A percentile compares a stretch with the other conserved stretches of the same genome.
Conservation (phyloP, 1,140 invertebrate species). For the Sitophilus oryzae region DNA sequence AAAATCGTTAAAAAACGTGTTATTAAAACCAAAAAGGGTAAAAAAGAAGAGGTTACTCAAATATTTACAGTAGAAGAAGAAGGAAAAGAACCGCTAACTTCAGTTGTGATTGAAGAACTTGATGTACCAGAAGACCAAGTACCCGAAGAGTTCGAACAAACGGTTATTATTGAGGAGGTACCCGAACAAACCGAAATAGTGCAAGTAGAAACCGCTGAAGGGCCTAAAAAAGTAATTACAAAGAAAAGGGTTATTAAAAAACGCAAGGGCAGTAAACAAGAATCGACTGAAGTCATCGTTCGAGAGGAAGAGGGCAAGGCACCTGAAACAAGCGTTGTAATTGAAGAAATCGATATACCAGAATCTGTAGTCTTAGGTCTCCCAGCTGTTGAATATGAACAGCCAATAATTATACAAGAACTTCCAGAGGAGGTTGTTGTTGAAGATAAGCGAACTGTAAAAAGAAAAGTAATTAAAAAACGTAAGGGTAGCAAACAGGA, state of each 20-base stretch:
- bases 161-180: slow-evolving; percentile 34
- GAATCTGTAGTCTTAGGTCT: slow-evolving; percentile 23
- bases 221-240: slow-evolving; percentile 37
- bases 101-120: slow-evolving; percentile 37
- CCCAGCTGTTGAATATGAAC: not conserved
- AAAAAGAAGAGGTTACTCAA: slow-evolving; percentile 36
- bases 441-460: slow-evolving; percentile 20
- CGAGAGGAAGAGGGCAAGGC: slow-evolving; percentile 41
- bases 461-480: slow-evolving; percentile 28
- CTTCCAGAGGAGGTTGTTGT: slow-evolving; percentile 34
- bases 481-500: slow-evolving; percentile 38
- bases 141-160: slow-evolving; percentile 8
- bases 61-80: slow-evolving; percentile 37
- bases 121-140: slow-evolving; percentile 18
- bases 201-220: slow-evolving; percentile 32
- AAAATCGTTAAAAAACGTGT: slow-evolving; percentile 40
- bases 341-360: slow-evolving; percentile 40
- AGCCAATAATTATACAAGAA: slow-evolving; percentile 34
- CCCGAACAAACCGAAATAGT: slow-evolving; percentile 32
- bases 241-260: slow-evolving; percentile 44
- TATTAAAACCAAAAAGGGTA: slow-evolving; percentile 36
- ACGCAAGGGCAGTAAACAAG: slow-evolving; percentile 34
- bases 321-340: slow-evolving; percentile 39
- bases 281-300: slow-evolving; percentile 36
- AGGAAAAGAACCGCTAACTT: slow-evolving; percentile 38